phyloP scores from a whole-genome alignment of 2,113 vertebrate species.

The Enhydra lutris region DNA sequence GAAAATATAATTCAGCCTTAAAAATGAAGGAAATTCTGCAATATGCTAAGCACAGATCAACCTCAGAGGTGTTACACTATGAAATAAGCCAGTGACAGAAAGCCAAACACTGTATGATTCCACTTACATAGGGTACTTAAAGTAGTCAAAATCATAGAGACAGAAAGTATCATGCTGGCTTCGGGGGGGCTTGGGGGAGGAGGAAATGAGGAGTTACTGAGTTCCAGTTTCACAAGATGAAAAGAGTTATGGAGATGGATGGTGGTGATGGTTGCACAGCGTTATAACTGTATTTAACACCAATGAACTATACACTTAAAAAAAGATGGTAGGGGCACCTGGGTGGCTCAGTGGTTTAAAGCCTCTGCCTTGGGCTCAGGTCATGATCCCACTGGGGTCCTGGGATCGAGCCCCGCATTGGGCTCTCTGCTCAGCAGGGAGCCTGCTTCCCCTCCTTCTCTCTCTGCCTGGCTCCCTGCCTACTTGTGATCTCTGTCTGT shows the following conservation, averaged over 20 bases:
- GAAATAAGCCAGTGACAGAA: neutral
- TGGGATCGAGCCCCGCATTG: too few relatives aligned
- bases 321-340: neutral
- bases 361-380: too few relatives aligned
- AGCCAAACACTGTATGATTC: neutral
- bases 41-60: neutral
- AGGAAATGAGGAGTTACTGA: neutral
- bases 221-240: neutral
- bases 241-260: neutral
- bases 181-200: neutral
- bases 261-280: neutral
- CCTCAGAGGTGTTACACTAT: neutral
- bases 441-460: too few relatives aligned
- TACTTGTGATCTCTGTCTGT: too few relatives aligned
- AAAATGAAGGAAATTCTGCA: neutral
- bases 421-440: too few relatives aligned
- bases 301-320: neutral
- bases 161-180: neutral
- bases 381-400: too few relatives aligned
- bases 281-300: neutral
- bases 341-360: too few relatives aligned
- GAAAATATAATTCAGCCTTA: neutral
- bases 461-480: too few relatives aligned
- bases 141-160: neutral
- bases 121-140: neutral